Percentiles rank a stretch among this genome's conserved stretches.
phyloP scores from a whole-genome alignment of 2,797 vertebrate species.

The Fundulus diaphanus region DNA sequence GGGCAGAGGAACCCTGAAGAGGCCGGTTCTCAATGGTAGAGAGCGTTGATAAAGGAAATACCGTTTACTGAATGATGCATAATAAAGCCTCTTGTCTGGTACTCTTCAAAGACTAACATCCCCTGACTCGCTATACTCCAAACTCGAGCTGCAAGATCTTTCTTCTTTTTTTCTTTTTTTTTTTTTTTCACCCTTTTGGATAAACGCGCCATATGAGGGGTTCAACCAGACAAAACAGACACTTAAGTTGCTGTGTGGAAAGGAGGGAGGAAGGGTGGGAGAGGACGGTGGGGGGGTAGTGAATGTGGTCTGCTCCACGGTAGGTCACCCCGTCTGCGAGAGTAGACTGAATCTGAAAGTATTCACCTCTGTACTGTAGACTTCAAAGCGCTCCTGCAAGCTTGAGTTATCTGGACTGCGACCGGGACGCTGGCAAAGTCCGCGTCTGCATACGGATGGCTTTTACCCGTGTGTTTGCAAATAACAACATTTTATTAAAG shows the following conservation, averaged over 20 bases:
- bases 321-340: slow-evolving; percentile 74
- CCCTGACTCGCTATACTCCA: slow-evolving; percentile 86
- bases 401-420: slow-evolving; percentile 27
- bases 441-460: neutral
- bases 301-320: slow-evolving; percentile 75
- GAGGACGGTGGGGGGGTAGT: slow-evolving; percentile 71
- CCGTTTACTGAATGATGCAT: slow-evolving; percentile 84
- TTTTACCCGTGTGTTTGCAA: neutral
- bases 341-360: slow-evolving; percentile 66
- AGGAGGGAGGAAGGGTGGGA: slow-evolving; percentile 74
- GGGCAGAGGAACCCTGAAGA: slow-evolving; percentile 76
- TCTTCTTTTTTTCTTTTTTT: too few relatives aligned
- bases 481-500: neutral
- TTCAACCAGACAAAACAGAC: slow-evolving; percentile 93
- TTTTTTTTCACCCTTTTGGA: slow-evolving; percentile 65
- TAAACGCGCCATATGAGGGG: slow-evolving; percentile 82
- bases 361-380: slow-evolving; percentile 62
- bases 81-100: slow-evolving; percentile 83
- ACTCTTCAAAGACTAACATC: slow-evolving; percentile 88
- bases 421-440: slow-evolving; percentile 10
- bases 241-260: slow-evolving; percentile 80
- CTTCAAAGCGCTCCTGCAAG: slow-evolving; percentile 55
- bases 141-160: slow-evolving; percentile 83
- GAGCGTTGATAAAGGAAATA: slow-evolving; percentile 87
- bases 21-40: slow-evolving; percentile 78